Conservation (phyloP, 1,140 invertebrate genomes). For the Physella acuta region DNA sequence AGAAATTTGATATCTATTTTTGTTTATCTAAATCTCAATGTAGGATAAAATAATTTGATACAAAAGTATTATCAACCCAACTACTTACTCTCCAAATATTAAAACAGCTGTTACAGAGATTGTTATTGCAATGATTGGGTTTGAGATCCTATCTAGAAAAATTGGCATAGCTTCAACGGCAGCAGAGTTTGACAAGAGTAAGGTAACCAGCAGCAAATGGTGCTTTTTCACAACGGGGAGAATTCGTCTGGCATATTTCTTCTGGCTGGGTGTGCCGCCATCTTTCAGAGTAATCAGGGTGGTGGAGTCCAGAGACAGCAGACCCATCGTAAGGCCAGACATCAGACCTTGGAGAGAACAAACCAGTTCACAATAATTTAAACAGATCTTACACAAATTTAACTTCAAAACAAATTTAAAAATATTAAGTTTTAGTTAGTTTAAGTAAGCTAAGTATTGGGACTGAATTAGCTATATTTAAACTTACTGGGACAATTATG, state of each 20-base stretch:
- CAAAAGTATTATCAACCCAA: no score
- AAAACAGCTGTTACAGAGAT: conserved; percentile 58
- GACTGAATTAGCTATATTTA: background rate
- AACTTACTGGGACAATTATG: background rate
- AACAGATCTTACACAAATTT: background rate
- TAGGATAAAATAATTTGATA: no score
- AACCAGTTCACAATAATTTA: conserved; percentile 5
- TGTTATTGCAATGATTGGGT: conserved; percentile 52
- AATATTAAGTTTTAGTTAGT: background rate
- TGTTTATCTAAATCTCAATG: no score
- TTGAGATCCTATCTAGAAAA: conserved; percentile 54
- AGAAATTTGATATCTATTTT: no score
- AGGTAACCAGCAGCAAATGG: conserved; percentile 55
- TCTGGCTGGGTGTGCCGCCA: conserved; percentile 45
- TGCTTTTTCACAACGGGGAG: conserved; percentile 52
- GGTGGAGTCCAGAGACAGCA: conserved; percentile 53
- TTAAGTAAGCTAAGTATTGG: background rate
- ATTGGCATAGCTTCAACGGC: conserved; percentile 60
- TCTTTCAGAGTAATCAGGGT: conserved; percentile 50
- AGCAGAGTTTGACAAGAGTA: conserved; percentile 55
- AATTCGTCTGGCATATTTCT: conserved; percentile 50
- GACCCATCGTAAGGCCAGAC: conserved; percentile 57
- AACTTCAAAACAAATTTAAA: background rate
- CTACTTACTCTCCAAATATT: conserved; percentile 60
- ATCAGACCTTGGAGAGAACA: conserved; percentile 50